Conservation (phyloP, 2,888 invertebrate species). For the Eupithecia inturbata region DNA sequence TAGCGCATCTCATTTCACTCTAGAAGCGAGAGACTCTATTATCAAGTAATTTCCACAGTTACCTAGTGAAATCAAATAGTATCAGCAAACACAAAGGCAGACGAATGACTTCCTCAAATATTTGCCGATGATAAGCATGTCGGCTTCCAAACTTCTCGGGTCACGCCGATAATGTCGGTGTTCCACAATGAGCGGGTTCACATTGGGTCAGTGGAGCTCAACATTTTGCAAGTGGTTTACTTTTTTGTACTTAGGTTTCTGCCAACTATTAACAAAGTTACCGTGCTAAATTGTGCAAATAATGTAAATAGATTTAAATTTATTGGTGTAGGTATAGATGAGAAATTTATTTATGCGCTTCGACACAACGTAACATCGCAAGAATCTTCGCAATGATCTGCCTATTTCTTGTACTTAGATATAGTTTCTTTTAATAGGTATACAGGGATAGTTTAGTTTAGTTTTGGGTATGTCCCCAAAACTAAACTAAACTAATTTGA, state of each 20-base stretch:
- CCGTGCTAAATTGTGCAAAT: neutral
- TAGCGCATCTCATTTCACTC: neutral
- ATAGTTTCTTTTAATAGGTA: no score
- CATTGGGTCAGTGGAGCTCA: conserved; percentile 17
- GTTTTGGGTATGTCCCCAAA: no score
- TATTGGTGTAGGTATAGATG: neutral
- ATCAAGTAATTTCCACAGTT: neutral
- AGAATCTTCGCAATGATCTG: neutral
- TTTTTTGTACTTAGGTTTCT: neutral
- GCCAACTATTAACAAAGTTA: neutral
- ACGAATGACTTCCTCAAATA: conserved; percentile 16
- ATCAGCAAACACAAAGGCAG: neutral
- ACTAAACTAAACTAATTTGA: no score
- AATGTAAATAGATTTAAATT: neutral
- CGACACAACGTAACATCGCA: neutral
- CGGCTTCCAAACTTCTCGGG: conserved; percentile 12
- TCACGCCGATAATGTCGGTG: conserved; percentile 14
- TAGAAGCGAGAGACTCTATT: conserved; percentile 4
- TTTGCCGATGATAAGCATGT: conserved; percentile 22
- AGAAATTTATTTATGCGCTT: neutral
- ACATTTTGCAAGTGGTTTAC: conserved; percentile 8
- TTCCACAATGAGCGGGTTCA: conserved; percentile 25
- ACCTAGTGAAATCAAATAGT: conserved; percentile 1
- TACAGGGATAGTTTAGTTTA: no score
- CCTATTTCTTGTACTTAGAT: neutral